Base-by-base conservation (phyloP, 2,888 invertebrate genomes). In the Drosophila quinaria region DNA sequence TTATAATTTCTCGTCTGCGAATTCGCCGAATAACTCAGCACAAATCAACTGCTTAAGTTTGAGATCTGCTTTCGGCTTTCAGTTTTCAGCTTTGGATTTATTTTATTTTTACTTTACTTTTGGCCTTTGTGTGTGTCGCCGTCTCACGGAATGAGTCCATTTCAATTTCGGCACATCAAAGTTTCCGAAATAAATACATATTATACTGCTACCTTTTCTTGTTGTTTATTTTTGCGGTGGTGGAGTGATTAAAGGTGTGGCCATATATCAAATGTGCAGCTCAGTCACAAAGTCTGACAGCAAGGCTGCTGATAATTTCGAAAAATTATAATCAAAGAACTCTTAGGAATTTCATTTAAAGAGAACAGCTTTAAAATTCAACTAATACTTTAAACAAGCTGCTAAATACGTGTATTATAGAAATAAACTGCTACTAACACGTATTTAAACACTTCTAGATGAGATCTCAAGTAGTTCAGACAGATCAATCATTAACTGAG, bases 211-310 rank as follows among this genome's bases (percentile, higher is more conserved):
- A 51, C 56, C 51, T 65, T 61, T 62, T 58, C 47, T 71, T 58
- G 56, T 66, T 51, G 65, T 50, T 67, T 46, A 73, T 66, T 62
- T 81, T 81, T 85, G 84, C 84, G 84, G 84, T 85, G 90, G 84
- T 90, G 84, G 75, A 87, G 85, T 90, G 85, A 90, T 89, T 89
- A 87, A 90, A 87, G 86, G 86, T 89, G 86, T 87, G 86, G 71
- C 74, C 72, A 89, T 87, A 89, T 80, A 87, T 86, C 90, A 89
- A 90, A 76, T 71, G 62, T 78, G 80, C 90, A 90, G 86, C 66
- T 60, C 88, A 78, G 59, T 82, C 87, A 76, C 84, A 78, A 55
- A 49, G 33, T 58, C 69, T 55, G 80, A 80, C 68, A 73, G 72
- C 69, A 50, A 60, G 55, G 55, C 51, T 51, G 75, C 65, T 63